Evolutionary conservation across 2,797 vertebrate species (phyloP).

Genomic region (Alectoris magna): DNA sequence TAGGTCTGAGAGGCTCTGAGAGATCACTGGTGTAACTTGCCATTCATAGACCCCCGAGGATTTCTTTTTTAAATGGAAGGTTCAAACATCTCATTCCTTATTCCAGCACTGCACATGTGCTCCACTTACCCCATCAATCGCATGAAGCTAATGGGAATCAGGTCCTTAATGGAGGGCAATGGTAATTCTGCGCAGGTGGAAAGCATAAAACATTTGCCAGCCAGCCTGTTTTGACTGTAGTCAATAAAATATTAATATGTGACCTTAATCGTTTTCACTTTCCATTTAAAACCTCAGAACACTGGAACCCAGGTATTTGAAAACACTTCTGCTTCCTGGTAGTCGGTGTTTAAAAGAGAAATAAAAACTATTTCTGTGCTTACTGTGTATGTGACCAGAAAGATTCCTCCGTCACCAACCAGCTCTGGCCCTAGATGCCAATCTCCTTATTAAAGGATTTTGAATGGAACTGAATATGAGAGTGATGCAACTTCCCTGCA

Average conservation of each 20-base stretch:
- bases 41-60: constrained; percentile 54
- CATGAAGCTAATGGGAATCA: constrained; percentile 21
- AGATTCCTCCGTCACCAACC: not conserved
- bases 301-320: not conserved
- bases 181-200: not conserved
- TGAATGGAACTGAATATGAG: not conserved
- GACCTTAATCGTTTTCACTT: constrained; percentile 39
- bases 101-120: not conserved
- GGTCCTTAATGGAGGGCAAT: constrained; percentile 35
- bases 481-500: not conserved
- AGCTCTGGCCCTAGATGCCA: not conserved
- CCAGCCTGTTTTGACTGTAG: not conserved
- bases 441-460: not conserved
- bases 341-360: not conserved
- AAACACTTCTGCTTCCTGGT: not conserved
- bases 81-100: constrained; percentile 49
- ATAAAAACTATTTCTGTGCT: not conserved
- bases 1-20: constrained; percentile 20
- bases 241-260: constrained; percentile 52
- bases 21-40: constrained; percentile 23
- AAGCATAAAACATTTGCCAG: not conserved
- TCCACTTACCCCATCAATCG: not conserved
- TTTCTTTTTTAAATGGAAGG: constrained; percentile 48
- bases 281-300: constrained; percentile 28
- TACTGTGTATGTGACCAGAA: not conserved